phyloP scores from a whole-genome alignment of 2,113 vertebrate species.

The Cheilinus undulatus region DNA sequence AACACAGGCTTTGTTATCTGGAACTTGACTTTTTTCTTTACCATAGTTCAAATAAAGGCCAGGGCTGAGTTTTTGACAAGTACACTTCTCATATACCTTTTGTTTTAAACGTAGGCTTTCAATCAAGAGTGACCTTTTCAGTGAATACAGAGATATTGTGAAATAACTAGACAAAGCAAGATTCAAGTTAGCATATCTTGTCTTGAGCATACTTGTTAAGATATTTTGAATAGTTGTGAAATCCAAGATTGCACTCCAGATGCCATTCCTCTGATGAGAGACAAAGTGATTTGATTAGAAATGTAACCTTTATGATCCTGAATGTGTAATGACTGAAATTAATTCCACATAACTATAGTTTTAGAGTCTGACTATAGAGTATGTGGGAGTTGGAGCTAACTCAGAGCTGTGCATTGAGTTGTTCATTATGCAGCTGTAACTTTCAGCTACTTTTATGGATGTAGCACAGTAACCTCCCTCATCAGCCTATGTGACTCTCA shows the following conservation, averaged over 20 bases:
- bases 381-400: not conserved
- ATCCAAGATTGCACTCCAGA: conserved; percentile 10
- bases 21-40: not conserved
- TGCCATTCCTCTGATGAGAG: not conserved
- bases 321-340: not conserved
- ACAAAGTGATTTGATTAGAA: not conserved
- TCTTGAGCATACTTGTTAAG: conserved; percentile 63
- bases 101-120: not conserved
- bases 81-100: not conserved
- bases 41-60: not conserved
- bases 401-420: not conserved
- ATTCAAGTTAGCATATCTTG: conserved; percentile 7
- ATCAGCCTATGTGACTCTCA: too few relatives aligned
- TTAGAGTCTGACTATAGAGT: not conserved
- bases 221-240: conserved; percentile 41
- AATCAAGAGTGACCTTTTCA: conserved; percentile 18
- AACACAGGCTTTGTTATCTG: not conserved
- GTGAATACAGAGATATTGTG: conserved; percentile 22
- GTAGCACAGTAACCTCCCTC: too few relatives aligned
- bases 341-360: not conserved
- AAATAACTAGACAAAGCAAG: conserved; percentile 14
- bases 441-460: too few relatives aligned
- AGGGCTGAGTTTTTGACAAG: not conserved
- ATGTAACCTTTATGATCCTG: not conserved
- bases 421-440: too few relatives aligned